Percentiles rank a stretch among this genome's conserved stretches.
Evolutionary conservation across 2,797 vertebrate genomes (phyloP).

Genomic region (Acrossocheilus fasciatus): DNA sequence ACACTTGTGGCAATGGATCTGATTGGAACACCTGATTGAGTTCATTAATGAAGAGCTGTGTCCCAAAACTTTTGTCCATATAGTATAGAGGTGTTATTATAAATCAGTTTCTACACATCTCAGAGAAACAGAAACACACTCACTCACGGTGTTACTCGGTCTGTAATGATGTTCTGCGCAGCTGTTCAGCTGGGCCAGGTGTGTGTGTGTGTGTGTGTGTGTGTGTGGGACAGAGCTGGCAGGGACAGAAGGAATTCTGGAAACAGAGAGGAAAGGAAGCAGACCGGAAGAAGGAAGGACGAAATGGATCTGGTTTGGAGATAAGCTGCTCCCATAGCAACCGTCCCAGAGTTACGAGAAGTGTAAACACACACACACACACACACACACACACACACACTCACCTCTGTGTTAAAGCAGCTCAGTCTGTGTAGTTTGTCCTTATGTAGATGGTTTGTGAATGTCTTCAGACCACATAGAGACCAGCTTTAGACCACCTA

Average conservation of each 20-base stretch:
- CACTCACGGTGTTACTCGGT: slow-evolving; percentile 74
- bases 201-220: slow-evolving; percentile 66
- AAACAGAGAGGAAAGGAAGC: slow-evolving; percentile 78
- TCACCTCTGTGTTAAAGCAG: not conserved
- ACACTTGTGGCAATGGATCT: not conserved
- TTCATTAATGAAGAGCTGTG: too few relatives aligned
- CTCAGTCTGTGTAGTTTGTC: not conserved
- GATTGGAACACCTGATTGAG: too few relatives aligned
- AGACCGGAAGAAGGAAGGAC: slow-evolving; percentile 66
- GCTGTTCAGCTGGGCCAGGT: slow-evolving; percentile 81
- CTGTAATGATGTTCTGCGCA: slow-evolving; percentile 80
- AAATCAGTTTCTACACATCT: not conserved
- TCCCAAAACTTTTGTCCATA: not conserved
- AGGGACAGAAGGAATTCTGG: slow-evolving; percentile 76
- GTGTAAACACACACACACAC: slow-evolving; percentile 51
- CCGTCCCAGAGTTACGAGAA: slow-evolving; percentile 50
- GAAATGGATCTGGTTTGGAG: slow-evolving; percentile 70
- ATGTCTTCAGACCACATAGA: not conserved
- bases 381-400: slow-evolving; percentile 13
- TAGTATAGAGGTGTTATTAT: not conserved
- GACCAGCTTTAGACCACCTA: not conserved
- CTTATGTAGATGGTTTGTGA: not conserved
- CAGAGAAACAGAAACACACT: slow-evolving; percentile 3
- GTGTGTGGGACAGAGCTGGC: slow-evolving; percentile 54
- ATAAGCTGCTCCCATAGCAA: slow-evolving; percentile 64